Base-by-base conservation (phyloP, 1,140 invertebrate species). In the Monomorium pharaonis region DNA sequence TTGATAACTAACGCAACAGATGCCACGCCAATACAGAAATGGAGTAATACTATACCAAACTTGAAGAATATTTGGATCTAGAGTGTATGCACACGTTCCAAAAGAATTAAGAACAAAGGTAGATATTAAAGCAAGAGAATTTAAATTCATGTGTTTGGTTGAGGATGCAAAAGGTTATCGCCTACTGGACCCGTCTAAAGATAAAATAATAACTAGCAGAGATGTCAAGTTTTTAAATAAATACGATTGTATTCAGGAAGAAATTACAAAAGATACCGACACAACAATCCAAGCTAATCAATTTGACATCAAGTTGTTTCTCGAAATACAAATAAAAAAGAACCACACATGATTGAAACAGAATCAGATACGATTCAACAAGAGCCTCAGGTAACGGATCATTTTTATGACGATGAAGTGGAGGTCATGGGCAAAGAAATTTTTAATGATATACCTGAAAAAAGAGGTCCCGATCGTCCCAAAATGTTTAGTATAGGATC, bases 121-220 rank as follows among this genome's bases (percentile, higher is more conserved):
- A 0, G 76, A 78, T 14, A 21, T 10, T 0, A 62, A 63, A 18
- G 58, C 62, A 37, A 14, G 24, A 1, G n/a, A 63, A 63, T 6
- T 30, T 18, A 7, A 65, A 16, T 75, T 84, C 2, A 30, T 75
- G 0, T 69, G 69, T 0, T 84, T 74, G 18, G 44, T 42, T 4
- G 81, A 74, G 51, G 3, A 75, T 0, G 24, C 81, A 3, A 84
- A 84, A 54, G 58, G 33, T 24, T 75, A 65, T 63, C 47, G n/a
- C 0, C 24, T 69, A 2, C 37, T 74, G 3, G 5, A 37, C 16
- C n/a, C 10, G 3, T 37, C 5, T 0, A 56, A 30, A 3, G n/a
- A 56, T 2, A 74, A 9, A 37, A 6, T 74, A 0, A 56, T 24
- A 1, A 37, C 56, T 1, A 74, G 70, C 12, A n/a, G 49, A 16